A percentile compares a stretch with the other conserved stretches of the same genome.
These are phyloP conservation scores for Poeciliopsis retropinna DNA, from an alignment of 2,113 vertebrate genomes.

Conservation along the genomic window DNA sequence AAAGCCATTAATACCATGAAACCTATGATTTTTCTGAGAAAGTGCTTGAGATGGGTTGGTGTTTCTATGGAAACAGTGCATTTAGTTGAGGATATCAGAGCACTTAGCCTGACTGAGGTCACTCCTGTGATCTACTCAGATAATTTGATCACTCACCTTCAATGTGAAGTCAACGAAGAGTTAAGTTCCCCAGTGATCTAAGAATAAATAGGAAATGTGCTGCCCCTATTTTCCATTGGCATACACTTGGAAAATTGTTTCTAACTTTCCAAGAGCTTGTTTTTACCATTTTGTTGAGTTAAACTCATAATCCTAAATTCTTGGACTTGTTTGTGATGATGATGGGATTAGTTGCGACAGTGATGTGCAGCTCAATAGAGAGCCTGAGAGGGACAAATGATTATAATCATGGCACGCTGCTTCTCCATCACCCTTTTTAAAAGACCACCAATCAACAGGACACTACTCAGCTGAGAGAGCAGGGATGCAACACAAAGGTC, in stretches of 20 bases:
- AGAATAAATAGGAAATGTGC: neutral
- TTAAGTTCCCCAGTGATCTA: neutral
- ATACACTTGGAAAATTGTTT: neutral
- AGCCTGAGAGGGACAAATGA: conserved; percentile 35
- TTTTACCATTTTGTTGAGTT: neutral
- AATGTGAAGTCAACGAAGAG: conserved; percentile 6
- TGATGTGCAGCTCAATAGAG: conserved; percentile 45
- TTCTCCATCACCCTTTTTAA: conserved; percentile 30
- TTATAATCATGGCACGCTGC: conserved; percentile 4
- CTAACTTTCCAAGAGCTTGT: neutral
- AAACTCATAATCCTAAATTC: neutral
- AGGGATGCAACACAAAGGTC: conserved; percentile 17
- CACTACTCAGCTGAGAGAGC: conserved; percentile 19
- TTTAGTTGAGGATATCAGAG: conserved; percentile 44
- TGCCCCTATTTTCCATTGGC: conserved; percentile 3
- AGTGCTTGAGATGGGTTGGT: conserved; percentile 19
- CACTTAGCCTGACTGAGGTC: conserved; percentile 46
- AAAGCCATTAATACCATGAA: conserved; percentile 17
- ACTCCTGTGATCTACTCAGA: conserved; percentile 15
- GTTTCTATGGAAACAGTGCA: conserved; percentile 69
- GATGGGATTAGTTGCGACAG: neutral
- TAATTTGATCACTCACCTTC: conserved; percentile 47
- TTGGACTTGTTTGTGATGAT: neutral
- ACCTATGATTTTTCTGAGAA: conserved; percentile 50
- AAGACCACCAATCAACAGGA: conserved; percentile 40